Conservation (phyloP, 2,888 invertebrate genomes). For the Coelogynopora nodosa region DNA sequence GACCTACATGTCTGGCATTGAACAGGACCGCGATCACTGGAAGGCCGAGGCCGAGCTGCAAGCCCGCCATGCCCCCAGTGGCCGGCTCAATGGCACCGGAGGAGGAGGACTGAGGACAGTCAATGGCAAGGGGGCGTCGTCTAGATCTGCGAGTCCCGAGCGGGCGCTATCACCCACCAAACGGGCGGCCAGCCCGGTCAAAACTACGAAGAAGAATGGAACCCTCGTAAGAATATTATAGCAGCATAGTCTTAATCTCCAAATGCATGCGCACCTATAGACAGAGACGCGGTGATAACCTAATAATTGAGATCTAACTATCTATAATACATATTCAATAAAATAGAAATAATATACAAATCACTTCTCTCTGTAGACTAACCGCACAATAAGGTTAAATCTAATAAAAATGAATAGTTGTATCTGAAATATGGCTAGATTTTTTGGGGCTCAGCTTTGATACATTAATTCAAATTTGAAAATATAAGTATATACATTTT, state of each 20-base stretch:
- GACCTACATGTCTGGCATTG: constrained; percentile 44
- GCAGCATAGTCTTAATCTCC: not conserved
- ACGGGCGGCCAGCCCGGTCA: not conserved
- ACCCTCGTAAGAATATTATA: not conserved
- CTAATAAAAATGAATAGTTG: too few relatives aligned
- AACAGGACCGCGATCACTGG: constrained; percentile 59
- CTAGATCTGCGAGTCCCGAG: not conserved
- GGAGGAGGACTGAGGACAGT: too few relatives aligned
- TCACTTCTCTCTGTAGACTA: too few relatives aligned
- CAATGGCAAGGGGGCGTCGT: not conserved
- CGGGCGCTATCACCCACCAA: not conserved
- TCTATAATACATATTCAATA: too few relatives aligned
- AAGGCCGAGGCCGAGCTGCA: constrained; percentile 57
- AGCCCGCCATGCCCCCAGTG: constrained; percentile 48
- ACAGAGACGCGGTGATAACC: not conserved
- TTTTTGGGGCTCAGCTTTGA: too few relatives aligned
- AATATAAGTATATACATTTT: too few relatives aligned
- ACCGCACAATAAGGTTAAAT: too few relatives aligned
- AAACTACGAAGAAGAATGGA: not conserved
- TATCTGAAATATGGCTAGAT: too few relatives aligned
- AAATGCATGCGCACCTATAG: not conserved
- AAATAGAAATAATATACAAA: too few relatives aligned
- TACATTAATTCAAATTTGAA: too few relatives aligned
- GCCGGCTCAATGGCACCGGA: not conserved
- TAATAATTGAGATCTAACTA: too few relatives aligned